These are phyloP conservation scores for Brachionus asplanchnoidis DNA, from an alignment of 1,140 invertebrate species.

Conservation along the genomic window DNA sequence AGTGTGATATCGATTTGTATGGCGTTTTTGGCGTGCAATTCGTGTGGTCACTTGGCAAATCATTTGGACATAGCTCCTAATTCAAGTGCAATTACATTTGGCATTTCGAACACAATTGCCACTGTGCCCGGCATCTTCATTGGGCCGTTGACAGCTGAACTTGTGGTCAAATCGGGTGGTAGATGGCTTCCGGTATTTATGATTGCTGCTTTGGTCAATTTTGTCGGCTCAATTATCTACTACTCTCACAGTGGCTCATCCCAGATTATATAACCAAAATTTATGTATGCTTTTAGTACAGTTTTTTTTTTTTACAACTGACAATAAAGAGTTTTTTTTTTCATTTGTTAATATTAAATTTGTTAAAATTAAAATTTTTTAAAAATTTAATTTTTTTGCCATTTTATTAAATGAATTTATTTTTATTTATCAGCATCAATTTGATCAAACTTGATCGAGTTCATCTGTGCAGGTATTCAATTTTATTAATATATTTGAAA, in stretches of 20 bases:
- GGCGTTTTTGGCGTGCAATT: slow-evolving; percentile 72
- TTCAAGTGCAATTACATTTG: slow-evolving; percentile 73
- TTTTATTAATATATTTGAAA: no score
- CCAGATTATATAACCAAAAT: slow-evolving; percentile 13
- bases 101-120: slow-evolving; percentile 72
- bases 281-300: not conserved
- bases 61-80: slow-evolving; percentile 74
- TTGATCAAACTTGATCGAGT: no score
- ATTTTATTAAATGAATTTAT: not conserved
- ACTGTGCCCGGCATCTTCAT: slow-evolving; percentile 73
- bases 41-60: slow-evolving; percentile 72
- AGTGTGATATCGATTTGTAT: slow-evolving; percentile 72
- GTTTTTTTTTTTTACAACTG: not conserved
- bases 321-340: not conserved
- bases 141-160: slow-evolving; percentile 71
- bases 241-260: slow-evolving; percentile 34
- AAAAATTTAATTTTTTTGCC: not conserved
- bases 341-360: not conserved
- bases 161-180: slow-evolving; percentile 68
- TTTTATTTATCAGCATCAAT: no score
- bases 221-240: slow-evolving; percentile 72
- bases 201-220: slow-evolving; percentile 68
- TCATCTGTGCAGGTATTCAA: no score
- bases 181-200: slow-evolving; percentile 73
- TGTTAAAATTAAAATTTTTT: not conserved